Evolutionary conservation across 2,888 invertebrate species (phyloP), one percentile per base, ranked within the genome.

Genomic region (Graphium colonna): DNA sequence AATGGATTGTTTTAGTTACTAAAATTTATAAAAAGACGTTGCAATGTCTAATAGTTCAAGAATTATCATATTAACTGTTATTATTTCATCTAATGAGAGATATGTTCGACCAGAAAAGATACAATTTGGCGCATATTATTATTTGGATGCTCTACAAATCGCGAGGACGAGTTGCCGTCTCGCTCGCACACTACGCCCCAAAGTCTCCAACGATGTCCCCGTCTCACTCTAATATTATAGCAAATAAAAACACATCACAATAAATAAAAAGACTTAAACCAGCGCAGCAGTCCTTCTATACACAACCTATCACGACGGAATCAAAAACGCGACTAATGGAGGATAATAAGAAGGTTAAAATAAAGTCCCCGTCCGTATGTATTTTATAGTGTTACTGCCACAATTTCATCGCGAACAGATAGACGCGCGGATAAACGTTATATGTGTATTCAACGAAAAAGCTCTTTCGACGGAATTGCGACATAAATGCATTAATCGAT

Each of bases 401-500:
- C 31, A 21, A 21, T 31, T 10, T 7, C 10, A 31, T 31, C 31
- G 31, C 10, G 8, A 10, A 31, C 31, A 31, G 10, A 31, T 9
- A 9, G 31, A 31, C 31, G 31, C 31, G 31, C 3, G 9, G 8
- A 31, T 31, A 21, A n/a, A 3, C 5, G 5, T 21, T 21, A 21
- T 21, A 21, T 21, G 2, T 31, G 3, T 31, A 31, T 9, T 5
- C 8, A 31, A 5, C 10, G 31, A 31, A 3, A 10, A 31, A 31
- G 31, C 31, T 31, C 31, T 9, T 31, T 68, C 69, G 68, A 31
- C 71, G 67, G 64, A 75, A 71, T 77, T 75, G 80, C 76, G 73
- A 73, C 77, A 77, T 86, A 86, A 86, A 86, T 86, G 84, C 85
- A 82, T 77, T 74, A 75, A 68, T 79, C 71, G 68, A 66, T 64